Evolutionary conservation across 53 echinoderm and acorn worm genomes (phyloP).

Genomic region (Echinometra lucunter): DNA sequence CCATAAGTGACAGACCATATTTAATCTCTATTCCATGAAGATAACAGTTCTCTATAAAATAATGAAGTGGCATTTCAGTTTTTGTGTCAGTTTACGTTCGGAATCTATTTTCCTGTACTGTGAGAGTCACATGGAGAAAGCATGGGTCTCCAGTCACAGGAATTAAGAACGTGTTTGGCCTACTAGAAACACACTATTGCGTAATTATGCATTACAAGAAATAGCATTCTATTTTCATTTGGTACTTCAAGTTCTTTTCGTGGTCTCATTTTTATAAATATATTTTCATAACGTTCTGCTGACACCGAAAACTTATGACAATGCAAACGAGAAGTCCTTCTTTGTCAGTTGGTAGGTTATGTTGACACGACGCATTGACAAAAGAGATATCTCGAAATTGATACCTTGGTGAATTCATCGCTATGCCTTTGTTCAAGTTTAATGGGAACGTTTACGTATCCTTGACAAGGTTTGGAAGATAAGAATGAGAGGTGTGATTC

Average conservation of each 20-base stretch:
- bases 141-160: no score
- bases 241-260: not conserved
- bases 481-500: not conserved
- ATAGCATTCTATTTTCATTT: not conserved
- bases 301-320: not conserved
- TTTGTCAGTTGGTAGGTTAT: not conserved
- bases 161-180: no score
- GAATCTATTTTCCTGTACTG: no score
- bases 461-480: not conserved
- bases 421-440: not conserved
- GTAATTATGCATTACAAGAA: not conserved
- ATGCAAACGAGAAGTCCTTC: not conserved
- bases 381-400: constrained; percentile 1
- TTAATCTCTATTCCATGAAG: no score
- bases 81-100: no score
- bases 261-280: not conserved
- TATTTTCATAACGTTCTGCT: not conserved
- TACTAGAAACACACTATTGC: not conserved
- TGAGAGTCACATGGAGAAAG: no score
- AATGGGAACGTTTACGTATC: not conserved
- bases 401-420: not conserved
- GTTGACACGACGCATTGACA: not conserved
- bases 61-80: no score
- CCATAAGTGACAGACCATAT: no score
- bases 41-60: no score